Conservation (phyloP, 2,888 invertebrate species). For the Neoscelio sp. region DNA sequence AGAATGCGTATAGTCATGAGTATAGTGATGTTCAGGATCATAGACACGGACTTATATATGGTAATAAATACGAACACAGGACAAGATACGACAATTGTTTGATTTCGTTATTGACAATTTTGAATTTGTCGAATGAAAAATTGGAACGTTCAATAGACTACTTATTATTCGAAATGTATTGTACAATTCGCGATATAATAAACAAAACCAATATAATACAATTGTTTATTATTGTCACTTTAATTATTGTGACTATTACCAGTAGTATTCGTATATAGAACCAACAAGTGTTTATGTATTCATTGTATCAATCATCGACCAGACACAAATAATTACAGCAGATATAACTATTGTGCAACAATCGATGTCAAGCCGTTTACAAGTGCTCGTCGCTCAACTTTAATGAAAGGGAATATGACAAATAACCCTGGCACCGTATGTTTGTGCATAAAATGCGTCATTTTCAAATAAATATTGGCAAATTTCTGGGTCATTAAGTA, state of each 20-base stretch:
- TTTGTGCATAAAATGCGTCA: constrained; percentile 45
- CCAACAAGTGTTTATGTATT: constrained; percentile 40
- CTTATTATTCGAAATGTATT: constrained; percentile 19
- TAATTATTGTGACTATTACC: constrained; percentile 21
- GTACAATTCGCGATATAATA: constrained; percentile 25
- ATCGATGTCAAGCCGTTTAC: constrained; percentile 46
- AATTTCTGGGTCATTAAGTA: constrained; percentile 62
- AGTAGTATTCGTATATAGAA: not conserved
- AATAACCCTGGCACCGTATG: constrained; percentile 22
- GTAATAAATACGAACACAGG: too few species aligned
- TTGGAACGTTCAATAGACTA: constrained; percentile 5
- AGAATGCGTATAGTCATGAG: too few species aligned
- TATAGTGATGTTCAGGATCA: too few species aligned
- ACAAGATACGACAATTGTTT: constrained; percentile 11
- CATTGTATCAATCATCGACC: constrained; percentile 46
- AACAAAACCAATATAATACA: constrained; percentile 19
- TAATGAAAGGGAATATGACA: constrained; percentile 42
- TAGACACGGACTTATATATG: too few species aligned
- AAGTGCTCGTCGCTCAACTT: constrained; percentile 40
- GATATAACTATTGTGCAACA: constrained; percentile 28
- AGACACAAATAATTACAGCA: constrained; percentile 50
- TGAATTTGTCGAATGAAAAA: not conserved
- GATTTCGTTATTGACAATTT: not conserved
- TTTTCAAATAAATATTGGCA: constrained; percentile 42
- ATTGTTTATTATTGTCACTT: constrained; percentile 30